A percentile compares a stretch with the other conserved stretches of the same genome.
phyloP scores from a whole-genome alignment of 2,797 vertebrate species.

The Catostomus latipinnis region DNA sequence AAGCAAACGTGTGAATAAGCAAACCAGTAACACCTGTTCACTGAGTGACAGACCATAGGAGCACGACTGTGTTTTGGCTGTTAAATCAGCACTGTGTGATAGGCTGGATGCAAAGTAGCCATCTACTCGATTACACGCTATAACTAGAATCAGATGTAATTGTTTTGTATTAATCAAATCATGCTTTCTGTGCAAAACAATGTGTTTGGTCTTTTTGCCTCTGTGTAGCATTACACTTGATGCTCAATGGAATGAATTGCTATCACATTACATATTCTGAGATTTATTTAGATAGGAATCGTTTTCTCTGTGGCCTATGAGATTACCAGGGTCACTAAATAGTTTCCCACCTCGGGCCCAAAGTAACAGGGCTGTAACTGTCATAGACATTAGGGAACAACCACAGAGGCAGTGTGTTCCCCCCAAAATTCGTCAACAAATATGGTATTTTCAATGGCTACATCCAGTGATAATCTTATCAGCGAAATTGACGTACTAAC shows the following conservation, averaged over 20 bases:
- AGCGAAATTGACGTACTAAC: too few relatives aligned
- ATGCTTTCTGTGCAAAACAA: conserved; percentile 4
- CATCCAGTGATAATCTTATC: too few relatives aligned
- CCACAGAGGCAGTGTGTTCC: too few relatives aligned
- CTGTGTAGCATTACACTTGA: not conserved
- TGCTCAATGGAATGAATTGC: not conserved
- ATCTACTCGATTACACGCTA: not conserved
- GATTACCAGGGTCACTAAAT: not conserved
- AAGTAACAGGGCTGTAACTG: too few relatives aligned
- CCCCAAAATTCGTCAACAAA: too few relatives aligned
- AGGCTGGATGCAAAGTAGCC: conserved; percentile 14
- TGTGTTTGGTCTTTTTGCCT: not conserved
- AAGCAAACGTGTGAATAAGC: conserved; percentile 57
- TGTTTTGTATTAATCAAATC: not conserved
- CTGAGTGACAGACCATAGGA: conserved; percentile 37
- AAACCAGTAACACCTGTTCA: conserved; percentile 57
- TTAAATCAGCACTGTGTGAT: conserved; percentile 41
- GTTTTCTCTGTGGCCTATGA: too few relatives aligned
- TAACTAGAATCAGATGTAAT: not conserved
- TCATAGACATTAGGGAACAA: too few relatives aligned
- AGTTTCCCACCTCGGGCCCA: too few relatives aligned
- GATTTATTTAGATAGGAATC: not conserved
- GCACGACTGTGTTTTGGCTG: conserved; percentile 41
- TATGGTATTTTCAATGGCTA: too few relatives aligned
- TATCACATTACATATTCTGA: not conserved